Evolutionary conservation across 2,888 invertebrate genomes (phyloP), one percentile per base, ranked within the genome.

Genomic region (Chironomus tentans): DNA sequence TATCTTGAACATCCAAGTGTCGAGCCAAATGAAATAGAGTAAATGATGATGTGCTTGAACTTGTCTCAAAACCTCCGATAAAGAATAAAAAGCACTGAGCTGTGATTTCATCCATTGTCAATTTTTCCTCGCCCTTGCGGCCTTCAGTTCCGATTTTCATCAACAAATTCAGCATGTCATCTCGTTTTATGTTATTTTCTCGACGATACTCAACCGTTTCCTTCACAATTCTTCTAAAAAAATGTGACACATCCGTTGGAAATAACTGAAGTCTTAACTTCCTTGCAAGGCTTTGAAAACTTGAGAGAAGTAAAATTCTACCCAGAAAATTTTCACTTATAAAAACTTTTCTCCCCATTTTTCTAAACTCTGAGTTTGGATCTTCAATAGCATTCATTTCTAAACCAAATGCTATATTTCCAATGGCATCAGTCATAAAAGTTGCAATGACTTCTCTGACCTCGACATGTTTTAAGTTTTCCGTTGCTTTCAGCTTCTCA

Each of bases 121-220:
- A 38, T 46, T 78, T 78, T 46, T 38, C 21, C 2, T 12, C 68
- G 13, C 48, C 10, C 6, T 71, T 24, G 1, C 22, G 4, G 2
- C 38, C 38, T 18, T 56, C 56, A 7, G 28, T 68, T 22, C 50
- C n/a, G 4, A 76, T 68, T 22, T 77, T 48, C 47, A 86, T 82
- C 62, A 87, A 78, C n/a, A 86, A 79, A 78, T 87, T 85, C 50
- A 87, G 79, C 78, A 89, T 88, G 80, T 88, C 89, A 75, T 87
- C 86, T 50, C 87, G 81, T 0, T 80, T 80, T 0, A 88, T 79
- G 4, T 85, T 82, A 78, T 86, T 84, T 28, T 81, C 81, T 78
- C 85, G 85, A n/a, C 56, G 56, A 18, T 56, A 56, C 7, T 15
- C 18, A 0, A 56, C 56, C 18, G 56, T 56, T 7, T 15, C 18